Conservation (phyloP, 2,797 vertebrate genomes). For the Peromyscus melanophrys region DNA sequence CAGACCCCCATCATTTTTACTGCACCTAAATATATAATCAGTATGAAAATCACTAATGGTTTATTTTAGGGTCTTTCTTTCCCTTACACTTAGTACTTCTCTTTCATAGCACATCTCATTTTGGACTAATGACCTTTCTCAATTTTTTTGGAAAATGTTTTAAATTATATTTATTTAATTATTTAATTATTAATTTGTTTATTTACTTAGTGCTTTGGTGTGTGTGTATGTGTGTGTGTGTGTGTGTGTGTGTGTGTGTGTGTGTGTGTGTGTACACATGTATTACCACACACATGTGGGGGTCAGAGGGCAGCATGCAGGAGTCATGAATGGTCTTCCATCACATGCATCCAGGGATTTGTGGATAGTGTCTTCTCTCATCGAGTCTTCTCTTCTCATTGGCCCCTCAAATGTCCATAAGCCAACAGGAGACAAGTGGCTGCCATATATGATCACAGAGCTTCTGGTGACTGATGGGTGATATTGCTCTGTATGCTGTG, state of each 20-base stretch:
- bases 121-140: not conserved
- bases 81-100: not conserved
- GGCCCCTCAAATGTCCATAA: not conserved
- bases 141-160: not conserved
- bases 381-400: not conserved
- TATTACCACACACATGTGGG: not conserved
- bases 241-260: not conserved
- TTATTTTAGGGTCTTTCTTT: not conserved
- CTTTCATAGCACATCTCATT: fast-evolving
- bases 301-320: not conserved
- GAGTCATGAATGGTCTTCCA: not conserved
- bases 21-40: not conserved
- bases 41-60: not conserved
- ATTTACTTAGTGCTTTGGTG: too few species aligned
- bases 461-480: not conserved
- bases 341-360: not conserved
- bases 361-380: not conserved
- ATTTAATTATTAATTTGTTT: not conserved
- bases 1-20: not conserved
- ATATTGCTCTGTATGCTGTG: too few species aligned
- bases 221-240: not conserved
- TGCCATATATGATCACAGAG: not conserved
- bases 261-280: not conserved
- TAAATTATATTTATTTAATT: not conserved
- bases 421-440: not conserved